Base-by-base conservation (phyloP, 2,888 invertebrate species). In the Amiota communis region DNA sequence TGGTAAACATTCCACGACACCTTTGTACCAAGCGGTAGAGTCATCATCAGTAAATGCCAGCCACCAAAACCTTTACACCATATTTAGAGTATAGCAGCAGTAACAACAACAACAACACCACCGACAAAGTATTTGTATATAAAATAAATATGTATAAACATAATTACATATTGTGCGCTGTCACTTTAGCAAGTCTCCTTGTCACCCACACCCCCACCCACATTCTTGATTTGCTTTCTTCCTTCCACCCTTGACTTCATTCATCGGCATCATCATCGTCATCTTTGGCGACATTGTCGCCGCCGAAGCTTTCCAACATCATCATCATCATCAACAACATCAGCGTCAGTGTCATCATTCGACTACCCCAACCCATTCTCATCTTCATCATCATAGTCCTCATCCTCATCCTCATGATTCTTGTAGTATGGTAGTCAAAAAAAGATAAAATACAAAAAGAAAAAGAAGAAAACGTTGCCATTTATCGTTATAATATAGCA, bases 141-240 rank as follows among this genome's bases (percentile, higher is more conserved):
- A 47, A 68, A 53, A 68, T 51, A 68, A 53, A 68, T 68, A 68
- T 68, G 67, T 68, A 68, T 53, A 51, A 83, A 86, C 85, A 84
- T 83, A 83, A 86, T 86, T 83, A 86, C 86, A 83, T 83, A 83
- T 85, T 83, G 83, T 86, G 82, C 85, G 80, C 86, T 86, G 83
- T 86, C 83, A 83, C 83, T 83, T 83, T 85, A 65, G n/a, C 64
- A 64, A 36, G 61, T 17, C 13, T 3, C n/a, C n/a, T n/a, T 56
- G 64, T 47, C 64, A 8, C 0, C 64, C 64, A 63, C n/a, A 8
- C 6, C 4, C 47, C 36, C 15, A 13, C 47, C 47, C 64, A 64
- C 36, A 36, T 36, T 36, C 36, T 36, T 36, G 4, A 36, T 36
- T 36, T 36, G 36, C 36, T 36, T 36, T 13, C 47, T 65, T 48